Percentiles rank a stretch among this genome's conserved stretches.
Conservation (phyloP, 2,888 invertebrate genomes). For the Oligia fasciuncula region DNA sequence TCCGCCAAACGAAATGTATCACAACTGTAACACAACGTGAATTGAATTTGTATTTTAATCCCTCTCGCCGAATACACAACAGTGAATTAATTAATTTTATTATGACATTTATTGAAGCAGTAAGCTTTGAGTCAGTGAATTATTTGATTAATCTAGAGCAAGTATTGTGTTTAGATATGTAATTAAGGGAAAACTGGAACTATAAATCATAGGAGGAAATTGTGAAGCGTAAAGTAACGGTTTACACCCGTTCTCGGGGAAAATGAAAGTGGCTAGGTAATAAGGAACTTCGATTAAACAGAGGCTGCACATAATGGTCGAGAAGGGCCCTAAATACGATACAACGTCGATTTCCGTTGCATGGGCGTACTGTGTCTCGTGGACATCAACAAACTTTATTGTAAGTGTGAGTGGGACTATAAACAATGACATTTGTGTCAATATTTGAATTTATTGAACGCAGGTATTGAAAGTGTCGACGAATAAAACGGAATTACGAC, state of each 20-base stretch:
- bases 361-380: constrained; percentile 56
- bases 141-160: constrained; percentile 69
- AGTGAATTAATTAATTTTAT: constrained; percentile 72
- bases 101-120: constrained; percentile 72
- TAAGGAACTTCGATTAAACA: constrained; percentile 78
- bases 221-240: constrained; percentile 58
- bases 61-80: constrained; percentile 55
- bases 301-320: constrained; percentile 70
- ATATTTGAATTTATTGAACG: constrained; percentile 60
- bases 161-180: constrained; percentile 57
- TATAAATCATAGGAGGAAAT: constrained; percentile 69
- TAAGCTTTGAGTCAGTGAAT: constrained; percentile 63
- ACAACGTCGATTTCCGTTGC: constrained; percentile 56
- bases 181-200: constrained; percentile 65
- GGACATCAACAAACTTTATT: constrained; percentile 54
- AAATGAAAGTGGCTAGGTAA: constrained; percentile 77
- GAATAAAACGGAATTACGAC: constrained; percentile 38
- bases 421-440: constrained; percentile 56
- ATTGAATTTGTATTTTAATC: constrained; percentile 60
- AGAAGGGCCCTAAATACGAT: constrained; percentile 70
- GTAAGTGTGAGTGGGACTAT: constrained; percentile 53
- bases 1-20: constrained; percentile 37
- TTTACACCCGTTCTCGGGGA: constrained; percentile 68
- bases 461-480: constrained; percentile 35
- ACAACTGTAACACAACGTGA: constrained; percentile 36